Evolutionary conservation across 2,888 invertebrate genomes (phyloP).

Genomic region (Aphidoletes aphidimyza): DNA sequence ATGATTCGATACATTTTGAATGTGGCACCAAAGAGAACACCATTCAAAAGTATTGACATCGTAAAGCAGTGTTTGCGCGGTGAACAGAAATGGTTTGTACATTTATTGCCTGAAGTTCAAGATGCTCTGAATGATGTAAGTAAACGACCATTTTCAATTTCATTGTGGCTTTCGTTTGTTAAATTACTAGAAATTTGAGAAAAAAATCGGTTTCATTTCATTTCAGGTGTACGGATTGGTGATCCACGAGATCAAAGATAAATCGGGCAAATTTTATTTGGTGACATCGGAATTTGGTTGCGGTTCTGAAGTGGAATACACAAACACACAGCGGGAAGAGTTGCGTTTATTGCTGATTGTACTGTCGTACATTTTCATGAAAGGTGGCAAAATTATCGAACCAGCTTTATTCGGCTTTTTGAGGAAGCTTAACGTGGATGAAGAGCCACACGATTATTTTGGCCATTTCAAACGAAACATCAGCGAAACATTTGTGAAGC

Average conservation of each 20-base stretch:
- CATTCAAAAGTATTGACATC: conserved; percentile 14
- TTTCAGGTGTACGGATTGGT: background rate
- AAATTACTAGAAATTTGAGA: background rate
- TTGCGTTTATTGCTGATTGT: background rate
- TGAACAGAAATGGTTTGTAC: background rate
- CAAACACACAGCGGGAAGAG: background rate
- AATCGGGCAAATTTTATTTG: conserved; percentile 7
- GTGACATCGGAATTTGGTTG: background rate
- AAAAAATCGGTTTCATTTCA: background rate
- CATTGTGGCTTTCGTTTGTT: background rate
- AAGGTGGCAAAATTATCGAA: background rate
- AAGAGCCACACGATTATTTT: conserved; percentile 28
- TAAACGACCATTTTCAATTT: background rate
- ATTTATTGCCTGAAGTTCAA: background rate
- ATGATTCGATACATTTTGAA: conserved; percentile 3
- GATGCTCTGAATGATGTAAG: conserved; percentile 3
- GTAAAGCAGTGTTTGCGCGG: background rate
- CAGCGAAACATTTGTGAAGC: conserved; percentile 38
- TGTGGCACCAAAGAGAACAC: background rate
- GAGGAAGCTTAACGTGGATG: background rate
- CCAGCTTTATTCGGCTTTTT: background rate
- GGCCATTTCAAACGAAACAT: background rate
- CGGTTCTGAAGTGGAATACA: background rate
- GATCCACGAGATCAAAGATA: conserved; percentile 10
- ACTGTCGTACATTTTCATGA: conserved; percentile 35